Conservation (phyloP, 2,797 vertebrate genomes). For the Thamnophis elegans region DNA sequence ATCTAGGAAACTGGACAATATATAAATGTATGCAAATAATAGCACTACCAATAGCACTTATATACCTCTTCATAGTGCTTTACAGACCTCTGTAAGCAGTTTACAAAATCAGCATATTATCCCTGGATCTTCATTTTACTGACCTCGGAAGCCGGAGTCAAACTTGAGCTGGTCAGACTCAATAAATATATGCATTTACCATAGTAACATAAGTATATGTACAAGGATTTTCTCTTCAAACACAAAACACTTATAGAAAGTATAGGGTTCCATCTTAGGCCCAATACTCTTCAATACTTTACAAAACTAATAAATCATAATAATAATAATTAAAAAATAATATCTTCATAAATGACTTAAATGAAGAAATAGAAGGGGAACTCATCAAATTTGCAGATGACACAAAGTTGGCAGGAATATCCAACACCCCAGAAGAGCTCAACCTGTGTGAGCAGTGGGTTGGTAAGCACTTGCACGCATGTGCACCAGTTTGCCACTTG, state of each 20-base stretch:
- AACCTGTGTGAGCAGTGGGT: background rate
- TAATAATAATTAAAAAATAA: too few relatives aligned
- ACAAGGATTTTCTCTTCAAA: background rate
- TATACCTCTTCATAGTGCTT: too few relatives aligned
- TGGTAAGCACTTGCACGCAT: background rate
- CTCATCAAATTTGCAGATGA: background rate
- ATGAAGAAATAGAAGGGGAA: background rate
- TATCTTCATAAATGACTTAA: background rate
- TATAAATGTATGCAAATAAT: background rate
- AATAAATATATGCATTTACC: background rate
- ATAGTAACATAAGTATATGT: background rate
- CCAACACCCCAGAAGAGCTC: background rate
- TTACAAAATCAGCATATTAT: too few relatives aligned
- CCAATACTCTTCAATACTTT: background rate
- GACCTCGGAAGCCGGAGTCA: background rate
- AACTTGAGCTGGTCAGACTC: background rate
- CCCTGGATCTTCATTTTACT: too few relatives aligned
- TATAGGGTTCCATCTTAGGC: background rate
- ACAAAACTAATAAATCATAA: too few relatives aligned
- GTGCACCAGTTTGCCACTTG: background rate
- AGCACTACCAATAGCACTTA: too few relatives aligned
- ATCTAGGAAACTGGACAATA: background rate
- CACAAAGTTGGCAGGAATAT: background rate
- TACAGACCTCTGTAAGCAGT: too few relatives aligned
- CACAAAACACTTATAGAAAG: background rate